phyloP scores from a whole-genome alignment of 1,140 invertebrate genomes.

The Microplitis demolitor region DNA sequence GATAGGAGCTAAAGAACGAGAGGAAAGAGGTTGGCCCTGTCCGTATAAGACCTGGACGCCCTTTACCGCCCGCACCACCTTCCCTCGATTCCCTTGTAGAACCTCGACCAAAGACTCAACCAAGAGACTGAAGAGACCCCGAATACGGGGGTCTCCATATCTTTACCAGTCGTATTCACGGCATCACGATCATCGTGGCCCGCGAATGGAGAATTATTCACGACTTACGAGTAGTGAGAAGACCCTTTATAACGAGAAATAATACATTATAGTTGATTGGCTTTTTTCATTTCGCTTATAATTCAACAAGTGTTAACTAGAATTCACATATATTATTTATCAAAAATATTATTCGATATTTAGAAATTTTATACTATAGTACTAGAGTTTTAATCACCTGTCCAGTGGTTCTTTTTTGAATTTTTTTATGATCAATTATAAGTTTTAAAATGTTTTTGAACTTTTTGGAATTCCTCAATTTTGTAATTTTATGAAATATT shows the following conservation, averaged over 20 bases:
- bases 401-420: too few species aligned
- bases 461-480: too few species aligned
- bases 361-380: too few species aligned
- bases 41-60: constrained; percentile 22
- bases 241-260: neutral
- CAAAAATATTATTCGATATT: too few species aligned
- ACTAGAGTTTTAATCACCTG: too few species aligned
- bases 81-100: constrained; percentile 9
- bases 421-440: too few species aligned
- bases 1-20: neutral
- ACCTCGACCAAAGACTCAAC: neutral
- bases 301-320: neutral
- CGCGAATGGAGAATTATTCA: constrained; percentile 16
- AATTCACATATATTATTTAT: too few species aligned
- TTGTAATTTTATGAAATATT: too few species aligned
- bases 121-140: neutral
- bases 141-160: constrained; percentile 2
- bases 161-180: constrained; percentile 21
- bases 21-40: constrained; percentile 18
- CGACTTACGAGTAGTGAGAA: constrained; percentile 7
- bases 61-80: constrained; percentile 20
- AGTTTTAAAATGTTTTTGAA: too few species aligned
- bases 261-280: constrained; percentile 4
- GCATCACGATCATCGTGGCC: constrained; percentile 18
- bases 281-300: neutral